Conservation (phyloP, 2,888 invertebrate genomes). For the Hoplodrina ambigua region DNA sequence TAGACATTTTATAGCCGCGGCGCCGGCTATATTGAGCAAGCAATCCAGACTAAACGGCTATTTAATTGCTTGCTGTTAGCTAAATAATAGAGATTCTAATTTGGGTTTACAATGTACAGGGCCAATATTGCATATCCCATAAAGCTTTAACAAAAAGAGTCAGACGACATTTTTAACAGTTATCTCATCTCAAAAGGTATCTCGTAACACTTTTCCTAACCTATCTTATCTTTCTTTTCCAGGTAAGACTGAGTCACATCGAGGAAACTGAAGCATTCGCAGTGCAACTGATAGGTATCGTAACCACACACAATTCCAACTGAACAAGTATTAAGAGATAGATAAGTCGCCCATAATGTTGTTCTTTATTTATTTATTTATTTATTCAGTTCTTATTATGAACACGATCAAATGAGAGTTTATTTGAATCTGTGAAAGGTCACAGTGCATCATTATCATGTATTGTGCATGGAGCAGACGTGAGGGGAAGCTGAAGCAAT, state of each 20-base stretch:
- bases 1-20: constrained; percentile 17
- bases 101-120: background rate
- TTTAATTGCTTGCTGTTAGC: constrained; percentile 10
- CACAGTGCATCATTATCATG: constrained; percentile 35
- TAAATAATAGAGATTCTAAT: background rate
- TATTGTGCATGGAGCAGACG: background rate
- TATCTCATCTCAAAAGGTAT: no score
- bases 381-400: no score
- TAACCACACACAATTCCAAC: constrained; percentile 1
- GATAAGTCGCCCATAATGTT: constrained; percentile 40
- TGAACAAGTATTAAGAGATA: constrained; percentile 28
- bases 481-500: constrained; percentile 7
- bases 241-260: constrained; percentile 46
- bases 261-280: constrained; percentile 1
- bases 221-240: constrained; percentile 29
- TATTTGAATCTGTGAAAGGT: constrained; percentile 21
- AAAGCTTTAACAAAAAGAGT: background rate
- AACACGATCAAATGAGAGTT: constrained; percentile 25
- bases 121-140: no score
- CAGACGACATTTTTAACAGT: background rate
- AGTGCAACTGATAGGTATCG: constrained; percentile 23
- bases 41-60: background rate
- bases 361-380: no score
- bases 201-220: background rate
- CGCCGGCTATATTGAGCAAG: constrained; percentile 11